Percentiles rank a stretch among this genome's conserved stretches.
These are phyloP conservation scores for Aphis gossypii DNA, from an alignment of 1,140 invertebrate species.

Conservation along the genomic window DNA sequence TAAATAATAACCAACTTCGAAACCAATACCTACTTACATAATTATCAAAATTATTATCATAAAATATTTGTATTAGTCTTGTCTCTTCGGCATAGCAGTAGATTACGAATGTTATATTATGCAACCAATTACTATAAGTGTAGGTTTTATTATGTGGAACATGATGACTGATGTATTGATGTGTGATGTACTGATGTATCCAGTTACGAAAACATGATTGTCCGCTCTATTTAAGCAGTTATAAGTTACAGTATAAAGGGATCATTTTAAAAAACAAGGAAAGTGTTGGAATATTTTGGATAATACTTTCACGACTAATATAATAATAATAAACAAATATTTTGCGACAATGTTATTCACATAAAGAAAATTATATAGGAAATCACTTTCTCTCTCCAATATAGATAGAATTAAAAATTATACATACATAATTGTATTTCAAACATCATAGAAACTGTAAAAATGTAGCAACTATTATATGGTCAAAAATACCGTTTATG, in stretches of 20 bases:
- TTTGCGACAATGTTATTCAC: background rate
- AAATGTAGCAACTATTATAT: background rate
- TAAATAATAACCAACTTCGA: background rate
- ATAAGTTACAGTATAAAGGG: background rate
- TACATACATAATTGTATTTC: background rate
- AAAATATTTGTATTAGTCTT: background rate
- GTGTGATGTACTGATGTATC: background rate
- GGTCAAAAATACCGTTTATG: background rate
- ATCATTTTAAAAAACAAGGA: constrained; percentile 28
- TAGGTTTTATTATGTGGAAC: background rate
- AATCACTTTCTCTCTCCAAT: background rate
- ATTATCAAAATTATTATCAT: background rate
- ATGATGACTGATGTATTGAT: background rate
- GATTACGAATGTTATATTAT: background rate
- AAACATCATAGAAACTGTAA: background rate
- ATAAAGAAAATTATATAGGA: background rate
- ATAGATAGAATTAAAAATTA: background rate
- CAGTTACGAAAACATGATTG: background rate
- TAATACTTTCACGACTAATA: background rate
- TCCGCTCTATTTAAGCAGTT: background rate
- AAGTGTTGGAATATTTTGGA: background rate
- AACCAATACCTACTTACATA: background rate
- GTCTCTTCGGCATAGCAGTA: background rate
- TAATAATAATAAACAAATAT: background rate
- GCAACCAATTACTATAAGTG: background rate